Base-by-base conservation (phyloP, 1,140 invertebrate species). In the Dryas iulia region DNA sequence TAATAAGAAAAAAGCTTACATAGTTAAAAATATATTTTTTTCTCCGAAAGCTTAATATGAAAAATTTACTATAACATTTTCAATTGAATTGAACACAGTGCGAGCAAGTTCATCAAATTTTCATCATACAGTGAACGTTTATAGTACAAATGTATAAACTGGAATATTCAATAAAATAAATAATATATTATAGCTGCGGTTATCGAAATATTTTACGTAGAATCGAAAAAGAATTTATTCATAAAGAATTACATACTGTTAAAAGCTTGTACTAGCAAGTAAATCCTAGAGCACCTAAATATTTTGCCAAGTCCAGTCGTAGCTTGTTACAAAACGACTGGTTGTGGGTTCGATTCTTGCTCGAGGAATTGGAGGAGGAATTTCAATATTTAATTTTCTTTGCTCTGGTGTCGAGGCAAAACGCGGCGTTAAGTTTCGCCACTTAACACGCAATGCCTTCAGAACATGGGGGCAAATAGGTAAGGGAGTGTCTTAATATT, bases 81-180 rank as follows among this genome's bases (percentile, higher is more conserved):
- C n/a, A n/a, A n/a, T n/a, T n/a, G n/a, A n/a, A n/a, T n/a, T n/a
- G n/a, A n/a, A n/a, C n/a, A n/a, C n/a, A n/a, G n/a, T n/a, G n/a
- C n/a, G 11, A 6, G 4, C 30, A 56, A 26, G 26, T 54, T 60
- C 23, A 68, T 68, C 53, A 59, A 61, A 61, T 35, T 62, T 61
- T 57, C 21, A 62, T 26, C 25, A 31, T 31, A 31, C 12, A 52
- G 54, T 11, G 30, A 63, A 63, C 62, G 31, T 6, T 59, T 59
- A 28, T 59, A 39, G n/a, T n/a, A n/a, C n/a, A n/a, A 33, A 33
- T 57, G n/a, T n/a, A n/a, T n/a, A n/a, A n/a, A n/a, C n/a, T 64
- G 39, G 59, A 68, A 72, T 72, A 54, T 63, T 63, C 58, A 54
- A 59, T 66, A 25, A 62, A 68, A 72, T 68, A 57, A 72, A 72